Evolutionary conservation across 35 echinoderm and acorn worm genomes (phyloP).

Genomic region (Ophioderma brevispina): DNA sequence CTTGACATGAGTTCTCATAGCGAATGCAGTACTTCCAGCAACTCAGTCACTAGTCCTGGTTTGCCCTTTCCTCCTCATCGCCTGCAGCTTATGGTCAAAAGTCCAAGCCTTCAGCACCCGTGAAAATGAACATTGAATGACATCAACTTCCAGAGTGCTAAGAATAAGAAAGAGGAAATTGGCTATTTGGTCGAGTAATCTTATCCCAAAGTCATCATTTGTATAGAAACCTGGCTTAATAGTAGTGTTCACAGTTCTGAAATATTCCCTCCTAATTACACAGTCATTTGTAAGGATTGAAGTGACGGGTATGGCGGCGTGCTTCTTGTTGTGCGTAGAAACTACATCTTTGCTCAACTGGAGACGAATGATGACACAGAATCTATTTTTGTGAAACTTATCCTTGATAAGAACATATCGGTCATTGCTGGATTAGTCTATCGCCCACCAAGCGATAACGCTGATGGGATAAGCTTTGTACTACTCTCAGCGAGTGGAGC

Average conservation of each 20-base stretch:
- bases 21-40: neutral
- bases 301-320: constrained; percentile 37
- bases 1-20: neutral
- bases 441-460: constrained; percentile 20
- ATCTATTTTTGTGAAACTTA: constrained; percentile 21
- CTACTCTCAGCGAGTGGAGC: neutral
- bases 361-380: neutral
- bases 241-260: constrained; percentile 27
- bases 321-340: constrained; percentile 29
- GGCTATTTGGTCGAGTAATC: constrained; percentile 33
- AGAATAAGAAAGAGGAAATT: constrained; percentile 44
- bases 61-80: neutral
- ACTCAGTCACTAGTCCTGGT: neutral
- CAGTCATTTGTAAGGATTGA: constrained; percentile 39
- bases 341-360: constrained; percentile 7
- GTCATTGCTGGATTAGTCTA: constrained; percentile 9
- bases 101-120: neutral
- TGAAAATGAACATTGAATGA: constrained; percentile 52
- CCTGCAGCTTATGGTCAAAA: neutral
- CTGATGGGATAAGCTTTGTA: neutral
- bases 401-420: neutral
- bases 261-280: constrained; percentile 34
- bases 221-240: constrained; percentile 68
- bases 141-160: constrained; percentile 56
- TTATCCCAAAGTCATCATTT: constrained; percentile 36